phyloP scores from a whole-genome alignment of 2,888 invertebrate species.

The Callyntrura guangdongensis region DNA sequence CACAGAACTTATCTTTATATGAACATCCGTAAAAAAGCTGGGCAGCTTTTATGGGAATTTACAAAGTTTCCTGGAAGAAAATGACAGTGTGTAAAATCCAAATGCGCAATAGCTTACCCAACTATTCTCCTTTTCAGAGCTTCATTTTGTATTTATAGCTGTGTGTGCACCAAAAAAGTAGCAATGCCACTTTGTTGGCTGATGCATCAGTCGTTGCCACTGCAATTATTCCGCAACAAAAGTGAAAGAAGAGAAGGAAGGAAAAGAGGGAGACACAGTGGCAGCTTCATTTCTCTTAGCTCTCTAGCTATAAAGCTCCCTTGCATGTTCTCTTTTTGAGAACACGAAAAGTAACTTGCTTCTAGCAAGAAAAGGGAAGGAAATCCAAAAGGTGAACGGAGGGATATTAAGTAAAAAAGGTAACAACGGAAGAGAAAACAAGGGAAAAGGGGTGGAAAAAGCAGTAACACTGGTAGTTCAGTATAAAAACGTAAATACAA shows the following conservation, averaged over 20 bases:
- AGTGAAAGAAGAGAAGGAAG: neutral
- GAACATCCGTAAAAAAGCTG: neutral
- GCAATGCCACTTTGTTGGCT: neutral
- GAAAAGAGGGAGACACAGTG: neutral
- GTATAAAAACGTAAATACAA: neutral
- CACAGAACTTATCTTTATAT: too few species aligned
- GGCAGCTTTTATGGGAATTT: neutral
- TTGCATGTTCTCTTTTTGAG: too few species aligned
- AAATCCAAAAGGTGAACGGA: neutral
- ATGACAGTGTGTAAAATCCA: conserved; percentile 10
- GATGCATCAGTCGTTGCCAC: conserved; percentile 30
- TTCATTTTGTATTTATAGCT: conserved; percentile 33
- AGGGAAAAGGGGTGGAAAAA: neutral
- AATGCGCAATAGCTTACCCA: neutral
- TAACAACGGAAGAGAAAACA: neutral
- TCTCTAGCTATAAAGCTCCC: too few species aligned
- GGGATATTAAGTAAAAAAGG: neutral
- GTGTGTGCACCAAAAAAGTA: neutral
- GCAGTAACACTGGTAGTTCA: neutral
- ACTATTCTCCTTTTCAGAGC: neutral
- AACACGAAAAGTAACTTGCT: neutral
- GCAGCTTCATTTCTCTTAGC: neutral
- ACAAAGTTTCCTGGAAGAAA: neutral
- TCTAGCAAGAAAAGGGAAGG: neutral
- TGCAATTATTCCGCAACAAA: conserved; percentile 63